Evolutionary conservation across 2,113 vertebrate genomes (phyloP), one percentile per base, ranked within the genome.

Genomic region (Uropsilus gracilis): DNA sequence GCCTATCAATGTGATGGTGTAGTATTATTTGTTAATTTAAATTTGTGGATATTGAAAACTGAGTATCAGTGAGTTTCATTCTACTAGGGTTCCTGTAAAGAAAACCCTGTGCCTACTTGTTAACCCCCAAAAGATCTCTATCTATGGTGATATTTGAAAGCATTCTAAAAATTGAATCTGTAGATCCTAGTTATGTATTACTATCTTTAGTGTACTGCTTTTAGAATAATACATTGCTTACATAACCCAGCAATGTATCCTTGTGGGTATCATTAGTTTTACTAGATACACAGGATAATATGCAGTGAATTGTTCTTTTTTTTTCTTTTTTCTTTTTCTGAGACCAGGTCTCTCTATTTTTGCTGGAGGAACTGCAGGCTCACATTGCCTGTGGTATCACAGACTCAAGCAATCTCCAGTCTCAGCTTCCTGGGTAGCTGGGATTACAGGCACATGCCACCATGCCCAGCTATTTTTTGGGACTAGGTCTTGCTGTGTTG

Each of bases 161-260:
- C 76, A 30, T 91, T 92, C 89, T 55, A 80, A 94, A 89, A 91
- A 86, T 42, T 83, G 59, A 95, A 13, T 30, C 0, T 28, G 48
- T 44, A 88, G 63, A 63, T 46, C 34, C 10, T 85, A 61, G 34
- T 76, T 30, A 64, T 63, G 4, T 72, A 86, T 89, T 83, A 95
- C 73, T 86, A 89, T 94, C 94, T 95, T 66, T 18, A 90, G 46
- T 9, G 90, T 89, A 61, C 10, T 94, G 46, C 81, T 94, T 94
- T 78, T 61, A 72, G 72, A 18, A 42, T 69, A 94, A 91, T 89
- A 68, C 63, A 16, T 48, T 37, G 83, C 90, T 91, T 53, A 82
- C 1, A 44, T 37, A 78, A 69, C 39, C n/a, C 24, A 88, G 55
- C 85, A 76, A 91, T 28, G 6, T 50, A 64, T 80, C 46, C 91